Conservation (phyloP, 2,888 invertebrate species). For the Lottia gigantea region DNA sequence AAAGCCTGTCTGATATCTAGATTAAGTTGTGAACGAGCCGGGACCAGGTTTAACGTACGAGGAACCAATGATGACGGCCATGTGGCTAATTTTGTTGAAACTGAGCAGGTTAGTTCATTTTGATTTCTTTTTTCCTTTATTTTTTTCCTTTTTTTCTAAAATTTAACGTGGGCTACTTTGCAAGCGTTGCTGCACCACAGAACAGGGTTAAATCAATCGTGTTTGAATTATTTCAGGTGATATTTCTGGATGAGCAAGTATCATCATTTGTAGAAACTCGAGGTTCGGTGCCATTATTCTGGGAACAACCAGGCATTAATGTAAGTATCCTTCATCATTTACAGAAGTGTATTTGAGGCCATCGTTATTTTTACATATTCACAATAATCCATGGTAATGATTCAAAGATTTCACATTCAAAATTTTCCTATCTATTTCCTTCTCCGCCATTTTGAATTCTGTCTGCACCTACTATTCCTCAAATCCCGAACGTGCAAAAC, state of each 20-base stretch:
- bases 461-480: too few species aligned
- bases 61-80: constrained; percentile 99
- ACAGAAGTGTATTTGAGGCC: too few species aligned
- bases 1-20: constrained; percentile 92
- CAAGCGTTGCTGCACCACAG: too few species aligned
- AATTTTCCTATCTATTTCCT: too few species aligned
- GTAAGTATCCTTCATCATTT: constrained; percentile 58
- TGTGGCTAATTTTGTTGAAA: constrained; percentile 99
- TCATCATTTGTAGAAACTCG: constrained; percentile 79
- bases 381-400: too few species aligned
- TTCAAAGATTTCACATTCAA: too few species aligned
- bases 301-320: constrained; percentile 99
- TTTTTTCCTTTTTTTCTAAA: too few species aligned
- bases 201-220: not conserved
- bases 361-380: too few species aligned
- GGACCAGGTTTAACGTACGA: constrained; percentile 96
- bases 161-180: too few species aligned
- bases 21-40: constrained; percentile 96
- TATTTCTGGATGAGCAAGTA: constrained; percentile 82
- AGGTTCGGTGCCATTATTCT: constrained; percentile 97
- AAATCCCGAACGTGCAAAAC: too few species aligned
- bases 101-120: constrained; percentile 94
- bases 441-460: too few species aligned
- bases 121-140: too few species aligned
- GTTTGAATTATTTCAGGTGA: constrained; percentile 55